Conservation (phyloP, 2,888 invertebrate species). For the Antitype chi region DNA sequence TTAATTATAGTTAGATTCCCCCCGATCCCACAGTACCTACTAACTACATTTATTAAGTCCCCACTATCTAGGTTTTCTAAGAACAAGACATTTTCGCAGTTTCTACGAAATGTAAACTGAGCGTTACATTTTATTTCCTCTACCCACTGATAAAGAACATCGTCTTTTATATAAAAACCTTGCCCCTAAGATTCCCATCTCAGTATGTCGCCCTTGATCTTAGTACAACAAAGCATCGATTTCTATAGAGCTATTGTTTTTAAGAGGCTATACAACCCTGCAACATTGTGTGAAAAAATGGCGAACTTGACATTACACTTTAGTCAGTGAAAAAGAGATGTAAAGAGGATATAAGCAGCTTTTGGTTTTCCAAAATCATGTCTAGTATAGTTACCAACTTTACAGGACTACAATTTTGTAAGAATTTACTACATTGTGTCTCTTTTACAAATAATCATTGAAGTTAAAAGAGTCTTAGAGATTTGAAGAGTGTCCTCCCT, state of each 20-base stretch:
- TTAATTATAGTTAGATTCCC: no score
- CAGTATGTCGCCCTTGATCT: constrained; percentile 68
- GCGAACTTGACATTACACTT: constrained; percentile 39
- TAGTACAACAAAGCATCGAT: constrained; percentile 74
- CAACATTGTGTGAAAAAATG: constrained; percentile 71
- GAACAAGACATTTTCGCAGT: background rate
- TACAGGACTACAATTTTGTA: no score
- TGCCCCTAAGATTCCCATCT: constrained; percentile 32
- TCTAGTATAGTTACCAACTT: no score
- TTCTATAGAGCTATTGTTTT: constrained; percentile 79
- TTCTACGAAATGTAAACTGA: background rate
- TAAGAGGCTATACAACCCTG: constrained; percentile 73
- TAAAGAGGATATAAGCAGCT: background rate
- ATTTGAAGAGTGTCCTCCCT: no score
- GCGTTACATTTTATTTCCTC: background rate
- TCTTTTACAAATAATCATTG: no score
- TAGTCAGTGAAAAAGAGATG: constrained; percentile 14
- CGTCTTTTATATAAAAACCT: constrained; percentile 28
- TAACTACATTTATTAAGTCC: background rate
- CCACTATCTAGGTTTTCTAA: background rate
- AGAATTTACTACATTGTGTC: no score
- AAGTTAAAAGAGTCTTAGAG: no score
- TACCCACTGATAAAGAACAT: background rate
- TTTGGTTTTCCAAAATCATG: background rate
- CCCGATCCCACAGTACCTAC: no score